phyloP scores from a whole-genome alignment of 2,113 vertebrate genomes.

The Australoheros scitulus region DNA sequence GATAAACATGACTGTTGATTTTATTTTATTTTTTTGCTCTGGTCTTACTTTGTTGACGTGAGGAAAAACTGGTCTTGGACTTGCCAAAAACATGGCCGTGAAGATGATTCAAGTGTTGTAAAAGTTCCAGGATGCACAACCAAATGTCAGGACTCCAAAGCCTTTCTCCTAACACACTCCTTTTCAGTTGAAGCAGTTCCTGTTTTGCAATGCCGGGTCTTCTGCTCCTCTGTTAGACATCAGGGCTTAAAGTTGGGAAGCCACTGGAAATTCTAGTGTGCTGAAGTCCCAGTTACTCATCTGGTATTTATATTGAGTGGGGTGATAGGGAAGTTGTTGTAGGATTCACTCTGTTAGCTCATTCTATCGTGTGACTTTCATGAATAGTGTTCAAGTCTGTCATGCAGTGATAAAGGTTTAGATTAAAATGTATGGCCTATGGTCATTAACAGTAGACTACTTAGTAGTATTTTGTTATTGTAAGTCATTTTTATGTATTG shows the following conservation, averaged over 20 bases:
- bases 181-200: not conserved
- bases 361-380: not conserved
- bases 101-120: not conserved
- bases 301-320: too few relatives aligned
- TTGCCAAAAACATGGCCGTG: not conserved
- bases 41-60: not conserved
- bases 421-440: constrained; percentile 57
- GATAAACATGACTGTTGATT: not conserved
- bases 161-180: not conserved
- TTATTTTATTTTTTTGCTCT: not conserved
- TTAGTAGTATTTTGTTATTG: constrained; percentile 13
- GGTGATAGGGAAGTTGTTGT: not conserved
- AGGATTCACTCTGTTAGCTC: not conserved
- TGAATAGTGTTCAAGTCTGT: constrained; percentile 12
- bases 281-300: not conserved
- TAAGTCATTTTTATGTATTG: constrained; percentile 3
- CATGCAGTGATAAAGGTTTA: constrained; percentile 8
- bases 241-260: not conserved
- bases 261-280: not conserved
- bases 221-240: not conserved
- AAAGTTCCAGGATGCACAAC: not conserved
- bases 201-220: constrained; percentile 28
- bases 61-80: not conserved
- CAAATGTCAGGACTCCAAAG: not conserved
- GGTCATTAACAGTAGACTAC: constrained; percentile 56